Conservation (phyloP, 2,797 vertebrate genomes). For the Notolepis coatsorum region DNA sequence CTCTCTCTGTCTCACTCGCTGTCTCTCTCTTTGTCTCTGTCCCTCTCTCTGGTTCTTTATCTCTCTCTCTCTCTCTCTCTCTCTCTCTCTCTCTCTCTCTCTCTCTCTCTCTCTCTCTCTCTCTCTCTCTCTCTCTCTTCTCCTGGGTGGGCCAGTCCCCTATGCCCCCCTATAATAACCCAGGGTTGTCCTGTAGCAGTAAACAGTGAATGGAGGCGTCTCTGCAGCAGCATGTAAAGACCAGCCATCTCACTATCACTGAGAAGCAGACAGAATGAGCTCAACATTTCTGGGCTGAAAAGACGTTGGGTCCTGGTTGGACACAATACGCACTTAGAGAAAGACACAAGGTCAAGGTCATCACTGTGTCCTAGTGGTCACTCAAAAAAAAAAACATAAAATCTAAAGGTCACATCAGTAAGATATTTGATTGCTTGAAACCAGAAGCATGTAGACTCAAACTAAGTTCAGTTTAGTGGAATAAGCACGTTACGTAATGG, state of each 20-base stretch:
- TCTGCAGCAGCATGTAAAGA: slow-evolving; percentile 28
- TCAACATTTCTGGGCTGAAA: slow-evolving; percentile 26
- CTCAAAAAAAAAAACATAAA: background rate
- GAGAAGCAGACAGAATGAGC: slow-evolving; percentile 17
- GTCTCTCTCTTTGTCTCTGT: background rate
- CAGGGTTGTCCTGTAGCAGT: slow-evolving; percentile 19
- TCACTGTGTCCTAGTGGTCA: background rate
- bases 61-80: background rate
- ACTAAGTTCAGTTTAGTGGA: background rate
- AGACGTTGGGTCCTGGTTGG: background rate
- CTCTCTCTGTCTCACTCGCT: background rate
- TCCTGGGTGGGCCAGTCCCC: slow-evolving; percentile 53
- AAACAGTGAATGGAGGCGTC: slow-evolving; percentile 47
- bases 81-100: slow-evolving; percentile 1
- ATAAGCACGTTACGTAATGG: background rate
- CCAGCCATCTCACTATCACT: slow-evolving; percentile 15
- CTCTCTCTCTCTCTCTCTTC: slow-evolving; percentile 7
- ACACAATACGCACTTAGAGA: slow-evolving; percentile 20
- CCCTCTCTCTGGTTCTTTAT: slow-evolving; percentile 1
- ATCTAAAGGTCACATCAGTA: background rate
- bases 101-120: background rate
- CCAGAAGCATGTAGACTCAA: background rate
- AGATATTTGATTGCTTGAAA: too few species aligned
- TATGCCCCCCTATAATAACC: slow-evolving; percentile 25
- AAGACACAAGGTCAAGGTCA: slow-evolving; percentile 45